phyloP scores from a whole-genome alignment of 2,888 invertebrate genomes.

The Encarsia formosa region DNA sequence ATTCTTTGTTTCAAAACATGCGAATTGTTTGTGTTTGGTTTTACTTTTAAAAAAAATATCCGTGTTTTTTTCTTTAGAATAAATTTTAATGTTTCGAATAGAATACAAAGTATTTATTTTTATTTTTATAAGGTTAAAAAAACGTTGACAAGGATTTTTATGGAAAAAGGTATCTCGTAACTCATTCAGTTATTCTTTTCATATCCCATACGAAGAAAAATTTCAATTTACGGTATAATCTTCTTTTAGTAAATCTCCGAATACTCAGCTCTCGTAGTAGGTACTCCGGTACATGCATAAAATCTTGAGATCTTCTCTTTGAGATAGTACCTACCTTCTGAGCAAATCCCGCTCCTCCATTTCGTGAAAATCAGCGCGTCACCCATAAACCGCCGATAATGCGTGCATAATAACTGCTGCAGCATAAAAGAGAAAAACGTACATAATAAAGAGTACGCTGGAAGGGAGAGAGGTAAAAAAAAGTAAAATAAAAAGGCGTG shows the following conservation, averaged over 20 bases:
- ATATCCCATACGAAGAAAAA: constrained; percentile 11
- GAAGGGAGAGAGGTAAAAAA: constrained; percentile 6
- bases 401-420: constrained; percentile 42
- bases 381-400: constrained; percentile 38
- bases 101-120: no score
- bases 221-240: constrained; percentile 26
- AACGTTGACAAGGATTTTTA: no score
- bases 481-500: background rate
- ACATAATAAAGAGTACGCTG: constrained; percentile 25
- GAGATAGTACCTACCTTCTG: constrained; percentile 10
- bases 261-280: background rate
- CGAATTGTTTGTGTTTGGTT: no score
- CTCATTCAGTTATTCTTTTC: background rate
- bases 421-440: constrained; percentile 32
- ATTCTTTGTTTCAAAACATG: no score
- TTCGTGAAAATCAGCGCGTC: constrained; percentile 18
- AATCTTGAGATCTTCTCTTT: constrained; percentile 17
- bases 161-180: background rate
- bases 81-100: no score
- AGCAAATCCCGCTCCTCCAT: constrained; percentile 19
- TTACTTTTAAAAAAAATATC: no score
- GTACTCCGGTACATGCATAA: constrained; percentile 12
- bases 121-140: no score
- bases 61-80: no score
- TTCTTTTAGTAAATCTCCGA: constrained; percentile 10